These are phyloP conservation scores for Drosophila mayri DNA, from an alignment of 1,140 invertebrate genomes.

Conservation along the genomic window DNA sequence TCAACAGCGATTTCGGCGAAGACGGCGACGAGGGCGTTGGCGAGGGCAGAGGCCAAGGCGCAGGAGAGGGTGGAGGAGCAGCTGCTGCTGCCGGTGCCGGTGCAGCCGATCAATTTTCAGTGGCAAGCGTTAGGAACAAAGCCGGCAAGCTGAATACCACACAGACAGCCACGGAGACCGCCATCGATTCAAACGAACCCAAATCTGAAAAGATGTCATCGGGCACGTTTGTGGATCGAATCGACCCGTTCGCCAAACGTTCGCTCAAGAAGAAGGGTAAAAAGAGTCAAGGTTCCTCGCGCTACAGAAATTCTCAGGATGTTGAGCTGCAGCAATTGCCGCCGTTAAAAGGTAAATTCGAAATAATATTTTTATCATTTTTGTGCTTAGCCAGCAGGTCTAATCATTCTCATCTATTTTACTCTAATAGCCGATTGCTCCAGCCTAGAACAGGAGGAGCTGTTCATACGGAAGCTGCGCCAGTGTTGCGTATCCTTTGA, in stretches of 20 bases:
- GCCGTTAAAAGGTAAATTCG: conserved; percentile 91
- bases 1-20: conserved; percentile 78
- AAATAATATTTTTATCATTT: background rate
- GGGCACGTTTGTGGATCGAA: conserved; percentile 95
- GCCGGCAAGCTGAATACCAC: conserved; percentile 81
- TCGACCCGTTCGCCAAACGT: conserved; percentile 96
- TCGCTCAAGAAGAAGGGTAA: conserved; percentile 97
- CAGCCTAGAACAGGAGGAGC: conserved; percentile 96
- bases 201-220: conserved; percentile 89
- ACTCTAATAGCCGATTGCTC: conserved; percentile 85
- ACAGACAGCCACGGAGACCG: conserved; percentile 81
- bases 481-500: conserved; percentile 99
- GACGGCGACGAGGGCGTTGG: conserved; percentile 73
- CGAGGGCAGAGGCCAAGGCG: conserved; percentile 62
- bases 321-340: conserved; percentile 95
- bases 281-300: conserved; percentile 95
- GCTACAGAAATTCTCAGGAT: conserved; percentile 95
- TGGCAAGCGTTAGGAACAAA: conserved; percentile 74
- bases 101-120: conserved; percentile 62
- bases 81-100: conserved; percentile 31
- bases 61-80: conserved; percentile 51
- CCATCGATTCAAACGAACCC: conserved; percentile 81
- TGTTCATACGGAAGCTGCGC: conserved; percentile 98
- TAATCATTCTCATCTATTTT: background rate
- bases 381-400: too few relatives aligned